A percentile compares a stretch with the other conserved stretches of the same genome.
Conservation (phyloP, 2,113 vertebrate species). For the Muntiacus reevesi region DNA sequence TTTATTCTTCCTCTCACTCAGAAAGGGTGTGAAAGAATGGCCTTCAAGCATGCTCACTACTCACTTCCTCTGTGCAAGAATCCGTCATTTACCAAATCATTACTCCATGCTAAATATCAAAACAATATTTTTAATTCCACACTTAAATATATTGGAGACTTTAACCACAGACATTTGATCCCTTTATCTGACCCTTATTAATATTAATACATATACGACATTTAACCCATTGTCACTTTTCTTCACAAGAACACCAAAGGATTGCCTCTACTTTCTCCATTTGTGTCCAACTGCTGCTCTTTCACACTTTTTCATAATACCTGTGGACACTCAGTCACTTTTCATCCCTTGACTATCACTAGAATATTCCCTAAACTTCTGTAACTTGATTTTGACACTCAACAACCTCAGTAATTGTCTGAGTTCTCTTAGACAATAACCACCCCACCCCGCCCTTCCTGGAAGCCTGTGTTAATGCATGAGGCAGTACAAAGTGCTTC, state of each 20-base stretch:
- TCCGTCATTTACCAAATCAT: background rate
- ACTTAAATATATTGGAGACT: background rate
- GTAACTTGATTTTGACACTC: background rate
- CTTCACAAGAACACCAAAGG: background rate
- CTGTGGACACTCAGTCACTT: background rate
- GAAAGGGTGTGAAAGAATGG: background rate
- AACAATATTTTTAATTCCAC: background rate
- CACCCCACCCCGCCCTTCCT: background rate
- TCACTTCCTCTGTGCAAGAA: background rate
- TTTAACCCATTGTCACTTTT: background rate
- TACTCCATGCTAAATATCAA: background rate
- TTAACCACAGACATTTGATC: background rate
- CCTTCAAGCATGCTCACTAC: background rate
- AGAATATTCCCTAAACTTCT: background rate
- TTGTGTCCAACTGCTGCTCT: background rate
- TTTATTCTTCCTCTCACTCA: background rate
- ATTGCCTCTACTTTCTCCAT: background rate
- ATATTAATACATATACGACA: background rate
- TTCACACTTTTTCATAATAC: background rate
- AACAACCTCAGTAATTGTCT: background rate
- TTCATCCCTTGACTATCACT: background rate
- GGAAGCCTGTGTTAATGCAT: background rate
- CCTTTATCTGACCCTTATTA: background rate
- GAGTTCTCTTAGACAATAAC: background rate
- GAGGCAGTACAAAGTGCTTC: background rate